Evolutionary conservation across 2,888 invertebrate species (phyloP).

Genomic region (Ochropacha duplaris): DNA sequence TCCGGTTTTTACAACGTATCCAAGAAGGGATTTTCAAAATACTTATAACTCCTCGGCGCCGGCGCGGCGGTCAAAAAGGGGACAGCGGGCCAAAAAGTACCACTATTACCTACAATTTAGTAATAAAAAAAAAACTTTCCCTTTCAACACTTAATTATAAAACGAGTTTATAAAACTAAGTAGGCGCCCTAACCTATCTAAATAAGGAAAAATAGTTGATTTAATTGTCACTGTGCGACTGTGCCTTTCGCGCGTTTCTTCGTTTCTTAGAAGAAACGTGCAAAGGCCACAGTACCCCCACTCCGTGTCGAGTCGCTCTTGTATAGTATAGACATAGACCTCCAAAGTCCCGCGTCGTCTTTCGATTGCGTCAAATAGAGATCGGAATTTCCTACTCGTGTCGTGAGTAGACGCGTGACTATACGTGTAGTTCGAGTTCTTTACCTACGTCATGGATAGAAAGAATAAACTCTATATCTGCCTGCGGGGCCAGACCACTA

Average conservation of each 20-base stretch:
- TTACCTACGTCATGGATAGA: neutral
- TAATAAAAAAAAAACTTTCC: neutral
- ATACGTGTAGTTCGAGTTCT: neutral
- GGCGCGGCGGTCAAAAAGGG: too few species aligned
- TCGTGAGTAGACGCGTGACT: constrained; percentile 35
- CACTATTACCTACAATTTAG: too few species aligned
- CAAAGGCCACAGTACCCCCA: constrained; percentile 11
- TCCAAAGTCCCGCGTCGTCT: constrained; percentile 26
- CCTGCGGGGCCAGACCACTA: neutral
- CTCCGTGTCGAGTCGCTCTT: constrained; percentile 18
- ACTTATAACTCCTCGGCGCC: too few species aligned
- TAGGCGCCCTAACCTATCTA: too few species aligned
- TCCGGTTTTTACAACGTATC: too few species aligned
- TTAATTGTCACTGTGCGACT: constrained; percentile 20
- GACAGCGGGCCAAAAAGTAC: too few species aligned
- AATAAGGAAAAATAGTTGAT: constrained; percentile 52
- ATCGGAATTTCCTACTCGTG: constrained; percentile 61
- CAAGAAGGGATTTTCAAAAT: too few species aligned
- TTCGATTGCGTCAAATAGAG: constrained; percentile 42
- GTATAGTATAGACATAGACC: too few species aligned
- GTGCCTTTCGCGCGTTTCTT: constrained; percentile 39
- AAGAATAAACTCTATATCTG: neutral
- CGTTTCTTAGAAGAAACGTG: constrained; percentile 48
- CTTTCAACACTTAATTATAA: neutral
- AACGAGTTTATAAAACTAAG: constrained; percentile 10